Evolutionary conservation across 2,797 vertebrate genomes (phyloP), one percentile per base, ranked within the genome.

Genomic region (Echeneis naucrates): DNA sequence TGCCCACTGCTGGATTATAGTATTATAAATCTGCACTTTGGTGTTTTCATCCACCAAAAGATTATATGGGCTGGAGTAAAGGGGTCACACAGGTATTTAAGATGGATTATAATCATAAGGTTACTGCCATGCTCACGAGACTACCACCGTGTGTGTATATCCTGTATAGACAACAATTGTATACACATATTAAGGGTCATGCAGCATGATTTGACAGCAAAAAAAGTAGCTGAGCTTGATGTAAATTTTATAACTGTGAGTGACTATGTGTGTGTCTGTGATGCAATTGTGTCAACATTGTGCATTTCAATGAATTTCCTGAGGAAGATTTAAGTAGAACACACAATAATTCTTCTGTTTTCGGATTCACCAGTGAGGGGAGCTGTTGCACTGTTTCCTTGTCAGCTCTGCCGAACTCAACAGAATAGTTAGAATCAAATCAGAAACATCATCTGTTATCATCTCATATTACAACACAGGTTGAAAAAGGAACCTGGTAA

Each of bases 1-100:
- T 80, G 78, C 82, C 45, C 45, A 35, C 85, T 78, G 61, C 58
- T 84, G 87, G 79, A 76, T 59, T 13, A 10, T 54, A 57, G 33
- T 30, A 21, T 38, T 27, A 47, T 48, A 71, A 19, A 48, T 40
- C n/a, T 53, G 16, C 13, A 10, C 9, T 3, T 1, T 3, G 16
- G 16, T 24, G 3, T 8, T 38, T 1, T 30, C 33, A 24, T 35
- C 8, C 13, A 3, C 11, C 27, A 44, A 51, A 21, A 0, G 19
- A 72, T 53, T 16, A 23, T 53, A 45, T 35, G 3, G 11, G 23
- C 21, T 6, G 13, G 13, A 66, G 3, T n/a, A 33, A 61, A 52
- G 35, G 19, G 44, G 6, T 38, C n/a, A 35, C 24, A 65, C 16
- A 27, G 11, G n/a, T 33, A 12, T 37, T 59, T 55, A 44, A 53